Evolutionary conservation across 1,140 invertebrate species (phyloP).

Genomic region (Drosophila watanabei): DNA sequence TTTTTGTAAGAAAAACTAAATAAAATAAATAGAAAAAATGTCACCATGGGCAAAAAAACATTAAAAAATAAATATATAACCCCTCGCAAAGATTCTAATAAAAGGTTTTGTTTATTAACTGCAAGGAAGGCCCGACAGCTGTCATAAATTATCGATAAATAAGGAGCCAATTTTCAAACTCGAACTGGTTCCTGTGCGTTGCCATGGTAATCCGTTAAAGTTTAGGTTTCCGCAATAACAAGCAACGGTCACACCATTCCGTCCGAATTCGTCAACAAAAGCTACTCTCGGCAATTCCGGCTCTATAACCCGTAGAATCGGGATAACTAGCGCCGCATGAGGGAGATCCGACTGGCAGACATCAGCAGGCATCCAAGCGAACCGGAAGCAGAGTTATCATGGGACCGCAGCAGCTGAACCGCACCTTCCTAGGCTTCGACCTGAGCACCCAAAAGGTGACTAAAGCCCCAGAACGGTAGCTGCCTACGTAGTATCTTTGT

Average conservation of each 20-base stretch:
- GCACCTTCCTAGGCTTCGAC: constrained; percentile 91
- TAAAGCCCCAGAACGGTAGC: constrained; percentile 41
- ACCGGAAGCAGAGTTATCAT: constrained; percentile 30
- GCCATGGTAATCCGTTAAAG: neutral
- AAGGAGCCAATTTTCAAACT: no score
- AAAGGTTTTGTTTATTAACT: no score
- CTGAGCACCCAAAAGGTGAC: constrained; percentile 93
- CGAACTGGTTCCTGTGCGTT: neutral
- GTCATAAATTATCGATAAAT: no score
- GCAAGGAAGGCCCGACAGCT: no score
- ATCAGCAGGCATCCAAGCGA: constrained; percentile 11
- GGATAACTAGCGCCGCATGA: constrained; percentile 13
- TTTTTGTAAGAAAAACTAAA: no score
- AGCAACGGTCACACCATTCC: constrained; percentile 15
- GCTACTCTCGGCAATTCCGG: constrained; percentile 3
- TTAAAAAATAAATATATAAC: no score
- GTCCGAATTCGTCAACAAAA: constrained; percentile 32
- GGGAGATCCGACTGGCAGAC: constrained; percentile 13
- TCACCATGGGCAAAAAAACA: no score
- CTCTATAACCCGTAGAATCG: constrained; percentile 10
- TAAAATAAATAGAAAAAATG: no score
- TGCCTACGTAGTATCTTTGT: constrained; percentile 46
- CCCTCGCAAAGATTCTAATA: no score
- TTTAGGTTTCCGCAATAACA: neutral
- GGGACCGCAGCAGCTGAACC: constrained; percentile 61